Base-by-base conservation (phyloP, 2,888 invertebrate genomes). In the Dioctria rufipes region DNA sequence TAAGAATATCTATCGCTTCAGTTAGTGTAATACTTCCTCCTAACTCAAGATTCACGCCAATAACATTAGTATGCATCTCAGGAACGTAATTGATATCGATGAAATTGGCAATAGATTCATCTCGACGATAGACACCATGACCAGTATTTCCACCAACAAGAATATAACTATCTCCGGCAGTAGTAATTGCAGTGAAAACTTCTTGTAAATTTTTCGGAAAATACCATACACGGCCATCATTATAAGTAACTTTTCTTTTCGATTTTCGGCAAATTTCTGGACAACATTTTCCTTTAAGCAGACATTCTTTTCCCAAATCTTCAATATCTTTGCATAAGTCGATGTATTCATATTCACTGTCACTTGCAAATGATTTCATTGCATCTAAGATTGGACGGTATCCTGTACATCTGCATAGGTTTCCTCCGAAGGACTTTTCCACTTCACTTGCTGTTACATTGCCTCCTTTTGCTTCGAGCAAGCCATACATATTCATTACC, bases 381-480 rank as follows among this genome's bases (percentile, higher is more conserved):
- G 94, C 92, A 85, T 94, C 94, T 49, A 93, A 89, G 83, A 94
- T 94, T 0, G 94, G 90, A 58, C 94, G 89, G 85, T 94, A 94
- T 0, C 94, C 94, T 0, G 94, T 94, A 84, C 94, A 94, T 73
- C 94, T 89, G 84, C 94, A 94, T 58, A 94, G 91, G 83, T 94
- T 93, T 60, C 93, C 90, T 13, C 93, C 94, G 84, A 94, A 93
- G 0, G 92, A 92, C 84, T 93, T 92, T 86, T 94, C 94, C 3
- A 94, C 89, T 84, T 93, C 92, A 84, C 90, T 88, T 88, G 90
- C 90, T 0, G 91, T 90, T 13, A 92, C 83, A 13, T 88, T 86
- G 80, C 86, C 87, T 63, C 90, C 89, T 81, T 89, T 90, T 0
- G 88, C 86, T 84, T 90, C 88, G 73, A 89, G 86, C 69, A 84